phyloP scores from a whole-genome alignment of 2,797 vertebrate species.

The Diglossa cyanea region DNA sequence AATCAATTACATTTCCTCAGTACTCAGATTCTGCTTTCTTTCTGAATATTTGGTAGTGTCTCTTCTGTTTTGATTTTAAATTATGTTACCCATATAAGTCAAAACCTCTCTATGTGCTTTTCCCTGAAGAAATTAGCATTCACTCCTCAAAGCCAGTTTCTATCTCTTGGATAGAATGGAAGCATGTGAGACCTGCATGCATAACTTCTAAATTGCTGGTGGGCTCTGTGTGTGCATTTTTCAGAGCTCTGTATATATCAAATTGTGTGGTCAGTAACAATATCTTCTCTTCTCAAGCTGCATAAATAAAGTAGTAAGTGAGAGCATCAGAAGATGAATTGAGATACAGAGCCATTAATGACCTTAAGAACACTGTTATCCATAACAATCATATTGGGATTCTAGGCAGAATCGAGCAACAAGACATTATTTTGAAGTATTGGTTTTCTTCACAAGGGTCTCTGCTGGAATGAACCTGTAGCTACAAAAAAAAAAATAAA shows the following conservation, averaged over 20 bases:
- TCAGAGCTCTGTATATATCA: background rate
- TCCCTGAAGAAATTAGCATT: background rate
- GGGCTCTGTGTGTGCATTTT: background rate
- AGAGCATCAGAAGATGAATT: background rate
- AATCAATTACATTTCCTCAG: background rate
- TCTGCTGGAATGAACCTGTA: constrained; percentile 16
- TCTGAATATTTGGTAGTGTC: background rate
- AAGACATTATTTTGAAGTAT: constrained; percentile 28
- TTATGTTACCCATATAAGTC: background rate
- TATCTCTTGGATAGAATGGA: background rate
- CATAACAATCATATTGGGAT: constrained; percentile 30
- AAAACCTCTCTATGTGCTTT: background rate
- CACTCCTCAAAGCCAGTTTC: background rate
- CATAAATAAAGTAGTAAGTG: constrained; percentile 25
- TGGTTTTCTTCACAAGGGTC: background rate
- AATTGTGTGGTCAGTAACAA: constrained; percentile 4
- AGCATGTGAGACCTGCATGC: background rate
- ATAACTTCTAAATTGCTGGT: background rate
- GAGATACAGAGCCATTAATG: background rate
- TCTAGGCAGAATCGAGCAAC: background rate
- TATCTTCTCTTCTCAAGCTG: background rate
- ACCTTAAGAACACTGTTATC: constrained; percentile 28
- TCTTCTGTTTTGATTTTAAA: background rate
- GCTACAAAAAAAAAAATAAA: background rate
- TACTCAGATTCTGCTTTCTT: background rate